Conservation (phyloP, 2,888 invertebrate genomes). For the Capitulum mitella region DNA sequence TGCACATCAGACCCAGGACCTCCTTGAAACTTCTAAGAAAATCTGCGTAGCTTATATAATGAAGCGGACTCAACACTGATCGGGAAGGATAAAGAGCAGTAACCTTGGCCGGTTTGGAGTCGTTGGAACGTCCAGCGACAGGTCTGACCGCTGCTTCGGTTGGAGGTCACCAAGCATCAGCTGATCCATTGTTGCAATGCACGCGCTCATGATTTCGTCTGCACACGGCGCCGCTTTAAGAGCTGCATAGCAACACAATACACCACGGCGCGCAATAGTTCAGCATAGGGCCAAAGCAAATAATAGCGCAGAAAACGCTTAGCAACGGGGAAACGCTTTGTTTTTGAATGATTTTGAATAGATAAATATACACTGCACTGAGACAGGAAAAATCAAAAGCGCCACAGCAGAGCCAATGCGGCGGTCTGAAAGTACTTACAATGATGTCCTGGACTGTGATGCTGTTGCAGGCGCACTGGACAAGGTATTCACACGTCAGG, state of each 20-base stretch:
- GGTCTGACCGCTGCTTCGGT: slow-evolving; percentile 6
- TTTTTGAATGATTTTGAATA: no score
- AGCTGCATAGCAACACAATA: background rate
- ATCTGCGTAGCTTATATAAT: no score
- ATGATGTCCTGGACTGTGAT: slow-evolving; percentile 31
- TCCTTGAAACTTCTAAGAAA: no score
- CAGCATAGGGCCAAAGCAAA: no score
- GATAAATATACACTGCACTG: no score
- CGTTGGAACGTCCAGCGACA: background rate
- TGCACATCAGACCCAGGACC: no score
- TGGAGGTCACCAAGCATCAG: background rate
- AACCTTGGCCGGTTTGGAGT: background rate
- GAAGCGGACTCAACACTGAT: background rate
- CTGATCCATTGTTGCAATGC: slow-evolving; percentile 14
- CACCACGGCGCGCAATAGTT: background rate
- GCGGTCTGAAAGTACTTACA: slow-evolving; percentile 33
- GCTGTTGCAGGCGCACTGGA: slow-evolving; percentile 31
- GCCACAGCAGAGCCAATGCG: no score
- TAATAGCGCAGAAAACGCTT: no score
- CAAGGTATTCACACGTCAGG: slow-evolving; percentile 30
- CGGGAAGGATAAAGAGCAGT: background rate
- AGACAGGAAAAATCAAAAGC: no score
- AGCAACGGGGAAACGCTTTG: no score
- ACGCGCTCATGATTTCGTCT: background rate
- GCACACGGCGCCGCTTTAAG: background rate